Percentiles rank a stretch among this genome's conserved stretches.
Evolutionary conservation across 1,140 invertebrate species (phyloP).

Genomic region (Anastatus disparis): DNA sequence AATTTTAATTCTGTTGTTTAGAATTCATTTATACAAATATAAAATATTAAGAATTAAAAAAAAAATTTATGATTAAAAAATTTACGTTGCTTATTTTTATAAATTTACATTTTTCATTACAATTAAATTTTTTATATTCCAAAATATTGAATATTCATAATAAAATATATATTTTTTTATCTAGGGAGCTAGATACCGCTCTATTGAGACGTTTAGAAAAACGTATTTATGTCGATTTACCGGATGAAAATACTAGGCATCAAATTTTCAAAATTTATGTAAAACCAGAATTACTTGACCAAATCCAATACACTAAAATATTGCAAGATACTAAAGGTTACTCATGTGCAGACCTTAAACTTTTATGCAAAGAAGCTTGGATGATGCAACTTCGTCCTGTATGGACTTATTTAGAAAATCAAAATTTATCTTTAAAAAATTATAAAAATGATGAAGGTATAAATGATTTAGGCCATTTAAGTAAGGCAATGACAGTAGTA

Average conservation of each 20-base stretch:
- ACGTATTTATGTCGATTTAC: constrained; percentile 83
- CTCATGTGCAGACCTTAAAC: constrained; percentile 88
- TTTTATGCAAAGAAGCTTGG: constrained; percentile 88
- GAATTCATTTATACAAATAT: too few relatives aligned
- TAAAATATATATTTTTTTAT: background rate
- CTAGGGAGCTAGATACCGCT: constrained; percentile 88
- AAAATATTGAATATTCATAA: too few relatives aligned
- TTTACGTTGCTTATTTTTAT: too few relatives aligned
- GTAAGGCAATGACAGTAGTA: constrained; percentile 46
- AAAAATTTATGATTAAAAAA: too few relatives aligned
- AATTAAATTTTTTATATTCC: too few relatives aligned
- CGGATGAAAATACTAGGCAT: constrained; percentile 72
- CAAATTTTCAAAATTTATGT: constrained; percentile 74
- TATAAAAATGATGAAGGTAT: constrained; percentile 47
- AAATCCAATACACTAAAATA: constrained; percentile 67
- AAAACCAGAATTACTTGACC: constrained; percentile 55
- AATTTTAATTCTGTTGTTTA: too few relatives aligned
- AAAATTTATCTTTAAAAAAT: constrained; percentile 47
- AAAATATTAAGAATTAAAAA: too few relatives aligned
- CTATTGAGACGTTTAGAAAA: constrained; percentile 90
- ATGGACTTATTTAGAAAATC: constrained; percentile 50
- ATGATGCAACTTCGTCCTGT: constrained; percentile 71
- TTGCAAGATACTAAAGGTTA: constrained; percentile 79
- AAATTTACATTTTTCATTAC: too few relatives aligned
- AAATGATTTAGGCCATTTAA: constrained; percentile 43